These are phyloP conservation scores for Siniperca scherzeri DNA, from an alignment of 2,797 vertebrate genomes.

Conservation along the genomic window DNA sequence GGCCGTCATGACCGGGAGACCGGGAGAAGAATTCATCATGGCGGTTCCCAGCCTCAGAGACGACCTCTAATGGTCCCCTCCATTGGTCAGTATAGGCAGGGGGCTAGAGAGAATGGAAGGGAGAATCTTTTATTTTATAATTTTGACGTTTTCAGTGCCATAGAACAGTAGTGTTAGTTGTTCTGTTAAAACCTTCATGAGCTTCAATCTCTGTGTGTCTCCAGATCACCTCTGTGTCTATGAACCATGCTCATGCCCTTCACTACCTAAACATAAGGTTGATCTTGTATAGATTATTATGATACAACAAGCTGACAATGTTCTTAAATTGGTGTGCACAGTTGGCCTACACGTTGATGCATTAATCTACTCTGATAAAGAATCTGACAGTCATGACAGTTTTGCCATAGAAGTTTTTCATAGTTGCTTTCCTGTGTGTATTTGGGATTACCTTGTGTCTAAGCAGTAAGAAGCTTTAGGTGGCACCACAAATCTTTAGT, in stretches of 20 bases:
- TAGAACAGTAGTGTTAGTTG: slow-evolving; percentile 41
- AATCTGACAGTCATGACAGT: not conserved
- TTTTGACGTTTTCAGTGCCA: slow-evolving; percentile 41
- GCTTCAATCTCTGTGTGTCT: slow-evolving; percentile 77
- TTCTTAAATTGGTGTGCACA: slow-evolving; percentile 12
- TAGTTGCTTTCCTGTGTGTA: slow-evolving; percentile 31
- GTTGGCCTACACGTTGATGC: not conserved
- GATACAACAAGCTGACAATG: slow-evolving; percentile 19
- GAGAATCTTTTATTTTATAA: not conserved
- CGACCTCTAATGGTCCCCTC: slow-evolving; percentile 90
- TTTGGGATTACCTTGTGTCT: slow-evolving; percentile 32
- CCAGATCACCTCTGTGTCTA: slow-evolving; percentile 70
- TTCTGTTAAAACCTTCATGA: slow-evolving; percentile 62
- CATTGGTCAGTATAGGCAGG: slow-evolving; percentile 90
- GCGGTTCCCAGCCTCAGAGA: slow-evolving; percentile 87
- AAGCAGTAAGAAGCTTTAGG: slow-evolving; percentile 19
- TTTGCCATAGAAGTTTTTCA: slow-evolving; percentile 7
- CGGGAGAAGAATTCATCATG: slow-evolving; percentile 84
- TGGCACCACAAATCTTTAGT: slow-evolving; percentile 6
- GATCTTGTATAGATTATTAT: slow-evolving; percentile 34
- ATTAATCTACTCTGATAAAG: not conserved
- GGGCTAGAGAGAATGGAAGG: not conserved
- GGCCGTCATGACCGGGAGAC: slow-evolving; percentile 86
- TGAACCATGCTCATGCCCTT: slow-evolving; percentile 74
- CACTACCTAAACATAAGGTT: slow-evolving; percentile 27